A percentile compares a stretch with the other conserved stretches of the same genome.
These are phyloP conservation scores for Agraylea sexmaculata DNA, from an alignment of 1,140 invertebrate species.

Conservation along the genomic window DNA sequence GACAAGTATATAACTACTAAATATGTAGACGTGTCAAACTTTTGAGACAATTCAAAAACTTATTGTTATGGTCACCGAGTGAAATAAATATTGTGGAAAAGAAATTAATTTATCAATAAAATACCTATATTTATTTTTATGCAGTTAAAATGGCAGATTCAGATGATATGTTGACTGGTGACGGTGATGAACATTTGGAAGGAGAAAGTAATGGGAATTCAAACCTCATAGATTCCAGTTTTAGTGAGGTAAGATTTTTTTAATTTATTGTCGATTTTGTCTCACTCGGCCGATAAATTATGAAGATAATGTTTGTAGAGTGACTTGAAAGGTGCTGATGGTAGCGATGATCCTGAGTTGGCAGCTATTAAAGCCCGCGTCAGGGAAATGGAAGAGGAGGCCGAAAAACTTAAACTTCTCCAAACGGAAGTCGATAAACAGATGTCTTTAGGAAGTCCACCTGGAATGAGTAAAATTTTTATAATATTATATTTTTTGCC, in stretches of 20 bases:
- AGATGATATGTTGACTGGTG: slow-evolving; percentile 11
- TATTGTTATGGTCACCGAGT: no score
- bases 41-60: no score
- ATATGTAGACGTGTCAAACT: no score
- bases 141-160: slow-evolving; percentile 14
- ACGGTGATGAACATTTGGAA: slow-evolving; percentile 14
- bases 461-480: slow-evolving; percentile 55
- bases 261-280: slow-evolving; percentile 6
- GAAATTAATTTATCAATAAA: no score
- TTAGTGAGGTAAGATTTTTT: slow-evolving; percentile 14
- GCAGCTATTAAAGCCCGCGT: slow-evolving; percentile 94
- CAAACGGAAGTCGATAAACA: slow-evolving; percentile 96
- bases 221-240: slow-evolving; percentile 10
- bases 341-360: slow-evolving; percentile 60
- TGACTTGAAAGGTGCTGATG: slow-evolving; percentile 32
- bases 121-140: no score
- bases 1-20: no score
- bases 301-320: slow-evolving; percentile 21
- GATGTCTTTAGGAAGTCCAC: slow-evolving; percentile 86
- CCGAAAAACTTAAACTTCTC: slow-evolving; percentile 94
- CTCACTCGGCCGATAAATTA: slow-evolving; percentile 2
- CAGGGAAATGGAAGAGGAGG: slow-evolving; percentile 98
- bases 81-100: no score
- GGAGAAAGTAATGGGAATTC: slow-evolving; percentile 17
- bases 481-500: slow-evolving; percentile 15